Percentiles rank a stretch among this genome's conserved stretches.
Conservation (phyloP, 2,888 invertebrate genomes). For the Tridacna crocea region DNA sequence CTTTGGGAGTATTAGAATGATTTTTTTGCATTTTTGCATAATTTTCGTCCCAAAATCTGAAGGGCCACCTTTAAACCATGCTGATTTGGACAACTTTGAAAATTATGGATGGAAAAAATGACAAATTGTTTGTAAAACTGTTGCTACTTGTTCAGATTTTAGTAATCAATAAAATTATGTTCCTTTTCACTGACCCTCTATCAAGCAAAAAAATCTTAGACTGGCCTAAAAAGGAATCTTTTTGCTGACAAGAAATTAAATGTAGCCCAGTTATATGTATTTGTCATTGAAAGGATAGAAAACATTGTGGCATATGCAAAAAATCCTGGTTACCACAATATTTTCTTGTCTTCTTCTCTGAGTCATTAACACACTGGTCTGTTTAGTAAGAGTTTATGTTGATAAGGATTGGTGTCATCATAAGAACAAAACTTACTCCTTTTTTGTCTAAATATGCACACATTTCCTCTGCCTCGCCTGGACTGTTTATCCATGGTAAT, state of each 20-base stretch:
- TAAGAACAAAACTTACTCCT: slow-evolving; percentile 85
- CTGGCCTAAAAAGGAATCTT: not conserved
- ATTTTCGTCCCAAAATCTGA: too few relatives aligned
- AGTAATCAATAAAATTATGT: too few relatives aligned
- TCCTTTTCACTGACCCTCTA: not conserved
- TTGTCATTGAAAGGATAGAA: not conserved
- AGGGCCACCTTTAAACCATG: too few relatives aligned
- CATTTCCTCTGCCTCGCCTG: slow-evolving; percentile 94
- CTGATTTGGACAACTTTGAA: too few relatives aligned
- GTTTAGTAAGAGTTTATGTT: too few relatives aligned
- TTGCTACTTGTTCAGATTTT: too few relatives aligned
- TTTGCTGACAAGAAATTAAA: not conserved
- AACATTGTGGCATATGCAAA: not conserved
- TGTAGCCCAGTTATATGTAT: not conserved
- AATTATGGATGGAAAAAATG: too few relatives aligned
- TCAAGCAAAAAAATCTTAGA: not conserved
- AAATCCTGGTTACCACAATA: not conserved
- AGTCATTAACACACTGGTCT: too few relatives aligned
- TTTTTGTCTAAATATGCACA: slow-evolving; percentile 92
- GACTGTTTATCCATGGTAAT: slow-evolving; percentile 90
- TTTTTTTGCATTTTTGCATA: too few relatives aligned
- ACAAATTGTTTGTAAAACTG: too few relatives aligned
- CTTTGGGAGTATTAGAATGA: too few relatives aligned
- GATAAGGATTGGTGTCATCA: too few relatives aligned
- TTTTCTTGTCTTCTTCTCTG: not conserved